A percentile compares a stretch with the other conserved stretches of the same genome.
Evolutionary conservation across 2,888 invertebrate genomes (phyloP).

Genomic region (Dendrolimus houi): DNA sequence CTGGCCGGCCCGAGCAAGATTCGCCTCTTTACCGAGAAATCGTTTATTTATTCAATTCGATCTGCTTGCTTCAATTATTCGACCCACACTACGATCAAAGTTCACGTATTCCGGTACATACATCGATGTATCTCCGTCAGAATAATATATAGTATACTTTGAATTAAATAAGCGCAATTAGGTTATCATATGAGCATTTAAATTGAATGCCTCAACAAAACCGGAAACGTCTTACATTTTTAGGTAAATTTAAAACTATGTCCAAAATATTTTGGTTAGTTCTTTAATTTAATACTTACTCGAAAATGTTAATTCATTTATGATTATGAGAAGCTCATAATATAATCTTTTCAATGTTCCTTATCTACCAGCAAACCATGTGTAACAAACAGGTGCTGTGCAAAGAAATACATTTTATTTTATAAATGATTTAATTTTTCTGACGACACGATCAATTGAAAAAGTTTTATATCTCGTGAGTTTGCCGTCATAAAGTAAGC

Average conservation of each 20-base stretch:
- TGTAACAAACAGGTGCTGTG: too few species aligned
- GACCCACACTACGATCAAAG: slow-evolving; percentile 24
- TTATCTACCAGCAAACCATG: too few species aligned
- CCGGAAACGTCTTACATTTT: not conserved
- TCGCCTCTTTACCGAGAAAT: slow-evolving; percentile 24
- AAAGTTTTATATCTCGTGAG: too few species aligned
- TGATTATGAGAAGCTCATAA: too few species aligned
- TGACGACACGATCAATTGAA: too few species aligned
- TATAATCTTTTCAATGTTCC: too few species aligned
- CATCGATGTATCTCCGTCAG: not conserved
- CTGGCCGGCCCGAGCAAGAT: not conserved
- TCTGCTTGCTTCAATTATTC: slow-evolving; percentile 16
- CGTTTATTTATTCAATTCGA: slow-evolving; percentile 23
- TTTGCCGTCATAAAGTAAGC: too few species aligned
- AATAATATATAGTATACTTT: not conserved
- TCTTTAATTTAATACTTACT: too few species aligned
- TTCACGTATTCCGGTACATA: slow-evolving; percentile 10
- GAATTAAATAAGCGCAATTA: not conserved
- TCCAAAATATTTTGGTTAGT: too few species aligned
- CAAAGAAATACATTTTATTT: too few species aligned
- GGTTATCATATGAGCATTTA: not conserved
- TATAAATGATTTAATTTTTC: too few species aligned
- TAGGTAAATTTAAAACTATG: not conserved
- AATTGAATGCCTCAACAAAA: not conserved
- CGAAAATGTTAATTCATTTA: too few species aligned